phyloP scores from a whole-genome alignment of 1,140 invertebrate species.

The Macrotrachela quadricornifera region DNA sequence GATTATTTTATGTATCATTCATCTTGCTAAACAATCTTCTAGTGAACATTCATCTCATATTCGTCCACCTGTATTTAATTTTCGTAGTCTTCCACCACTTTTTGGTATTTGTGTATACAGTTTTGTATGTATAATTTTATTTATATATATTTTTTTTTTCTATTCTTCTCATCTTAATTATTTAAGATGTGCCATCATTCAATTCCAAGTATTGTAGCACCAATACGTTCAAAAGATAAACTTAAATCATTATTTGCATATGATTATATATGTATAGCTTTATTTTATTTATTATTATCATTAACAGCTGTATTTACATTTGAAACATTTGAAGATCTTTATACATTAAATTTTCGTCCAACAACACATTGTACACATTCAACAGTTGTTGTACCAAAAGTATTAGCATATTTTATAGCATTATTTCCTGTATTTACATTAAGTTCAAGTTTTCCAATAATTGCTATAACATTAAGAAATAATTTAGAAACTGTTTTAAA shows the following conservation, averaged over 20 bases:
- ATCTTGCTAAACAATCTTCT: constrained; percentile 41
- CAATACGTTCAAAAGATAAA: constrained; percentile 56
- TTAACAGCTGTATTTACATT: constrained; percentile 68
- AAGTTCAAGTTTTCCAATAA: constrained; percentile 83
- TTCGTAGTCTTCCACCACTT: constrained; percentile 49
- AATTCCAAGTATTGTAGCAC: constrained; percentile 67
- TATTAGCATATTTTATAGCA: constrained; percentile 56
- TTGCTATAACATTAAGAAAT: constrained; percentile 79
- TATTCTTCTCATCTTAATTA: too few relatives aligned
- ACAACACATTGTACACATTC: constrained; percentile 15
- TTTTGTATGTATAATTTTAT: constrained; percentile 41
- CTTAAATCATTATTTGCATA: constrained; percentile 45
- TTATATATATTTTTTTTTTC: too few relatives aligned
- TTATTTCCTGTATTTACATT: constrained; percentile 89
- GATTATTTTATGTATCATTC: constrained; percentile 54
- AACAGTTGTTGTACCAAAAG: neutral
- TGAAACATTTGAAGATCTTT: constrained; percentile 54
- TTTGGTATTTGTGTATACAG: constrained; percentile 95
- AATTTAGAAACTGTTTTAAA: constrained; percentile 54
- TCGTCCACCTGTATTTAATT: constrained; percentile 3
- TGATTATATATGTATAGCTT: constrained; percentile 55
- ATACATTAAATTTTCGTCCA: constrained; percentile 70
- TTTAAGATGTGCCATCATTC: constrained; percentile 83
- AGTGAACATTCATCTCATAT: constrained; percentile 9
- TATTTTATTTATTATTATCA: constrained; percentile 67